Evolutionary conservation across 2,113 vertebrate species (phyloP).

Genomic region (Holacanthus passer): DNA sequence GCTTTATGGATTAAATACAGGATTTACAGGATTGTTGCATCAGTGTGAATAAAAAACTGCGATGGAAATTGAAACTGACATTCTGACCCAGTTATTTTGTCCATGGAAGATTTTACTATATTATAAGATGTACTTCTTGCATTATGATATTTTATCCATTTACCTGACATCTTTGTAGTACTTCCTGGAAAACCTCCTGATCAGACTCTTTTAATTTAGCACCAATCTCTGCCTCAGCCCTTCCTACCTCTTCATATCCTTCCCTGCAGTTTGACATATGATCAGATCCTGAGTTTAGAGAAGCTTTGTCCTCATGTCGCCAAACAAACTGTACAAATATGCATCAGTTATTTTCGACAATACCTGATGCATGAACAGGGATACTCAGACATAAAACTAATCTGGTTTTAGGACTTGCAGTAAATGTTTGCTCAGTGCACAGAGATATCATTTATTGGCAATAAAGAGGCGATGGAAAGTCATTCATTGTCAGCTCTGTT

Average conservation of each 20-base stretch:
- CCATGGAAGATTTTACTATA: too few species aligned
- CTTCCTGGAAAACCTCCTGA: not conserved
- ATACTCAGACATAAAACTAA: not conserved
- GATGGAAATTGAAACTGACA: too few species aligned
- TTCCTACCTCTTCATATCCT: not conserved
- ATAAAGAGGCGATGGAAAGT: not conserved
- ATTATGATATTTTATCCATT: too few species aligned
- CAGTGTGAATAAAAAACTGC: too few species aligned
- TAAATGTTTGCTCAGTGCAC: constrained; percentile 40
- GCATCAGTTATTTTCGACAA: not conserved
- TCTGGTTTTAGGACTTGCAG: too few species aligned
- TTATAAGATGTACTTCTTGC: too few species aligned
- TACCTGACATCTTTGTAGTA: not conserved
- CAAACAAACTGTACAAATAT: not conserved
- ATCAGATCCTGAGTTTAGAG: not conserved
- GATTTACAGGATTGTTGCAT: too few species aligned
- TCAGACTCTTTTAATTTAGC: not conserved
- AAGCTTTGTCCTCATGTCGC: not conserved
- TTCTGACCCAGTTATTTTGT: too few species aligned
- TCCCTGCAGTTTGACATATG: not conserved
- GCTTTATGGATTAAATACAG: too few species aligned
- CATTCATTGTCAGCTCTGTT: not conserved
- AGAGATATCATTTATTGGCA: constrained; percentile 26
- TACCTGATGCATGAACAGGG: not conserved
- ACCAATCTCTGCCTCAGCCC: not conserved